Evolutionary conservation across 2,888 invertebrate species (phyloP).

Genomic region (Achlya flavicornis): DNA sequence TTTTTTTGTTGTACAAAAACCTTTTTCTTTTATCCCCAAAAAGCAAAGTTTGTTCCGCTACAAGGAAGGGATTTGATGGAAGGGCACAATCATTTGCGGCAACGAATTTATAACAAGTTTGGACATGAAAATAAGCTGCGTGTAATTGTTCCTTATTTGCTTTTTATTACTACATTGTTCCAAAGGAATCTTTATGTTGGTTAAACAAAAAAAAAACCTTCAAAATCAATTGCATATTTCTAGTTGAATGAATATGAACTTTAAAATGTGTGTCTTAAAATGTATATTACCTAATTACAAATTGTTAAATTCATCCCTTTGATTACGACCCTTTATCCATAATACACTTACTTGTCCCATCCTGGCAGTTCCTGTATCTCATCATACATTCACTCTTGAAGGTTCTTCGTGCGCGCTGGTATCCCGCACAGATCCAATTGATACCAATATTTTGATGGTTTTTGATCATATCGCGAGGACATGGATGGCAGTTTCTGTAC

Average conservation of each 20-base stretch:
- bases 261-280: too few relatives aligned
- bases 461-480: constrained; percentile 62
- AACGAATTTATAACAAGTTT: constrained; percentile 10
- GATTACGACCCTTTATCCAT: too few relatives aligned
- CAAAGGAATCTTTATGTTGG: not conserved
- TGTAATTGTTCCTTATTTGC: not conserved
- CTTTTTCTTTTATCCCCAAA: too few relatives aligned
- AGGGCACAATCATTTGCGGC: not conserved
- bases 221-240: too few relatives aligned
- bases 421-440: constrained; percentile 71
- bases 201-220: too few relatives aligned
- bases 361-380: constrained; percentile 74
- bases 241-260: too few relatives aligned
- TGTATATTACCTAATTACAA: too few relatives aligned
- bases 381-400: constrained; percentile 77
- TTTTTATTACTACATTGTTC: not conserved
- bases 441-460: constrained; percentile 54
- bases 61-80: not conserved
- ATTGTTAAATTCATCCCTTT: too few relatives aligned
- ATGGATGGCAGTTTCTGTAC: constrained; percentile 55
- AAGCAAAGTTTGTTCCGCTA: not conserved
- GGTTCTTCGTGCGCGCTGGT: constrained; percentile 68
- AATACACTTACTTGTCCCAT: constrained; percentile 68
- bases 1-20: not conserved
- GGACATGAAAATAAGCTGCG: constrained; percentile 1